phyloP scores from a whole-genome alignment of 2,888 invertebrate species.

The Hydrotaea cyrtoneurina region DNA sequence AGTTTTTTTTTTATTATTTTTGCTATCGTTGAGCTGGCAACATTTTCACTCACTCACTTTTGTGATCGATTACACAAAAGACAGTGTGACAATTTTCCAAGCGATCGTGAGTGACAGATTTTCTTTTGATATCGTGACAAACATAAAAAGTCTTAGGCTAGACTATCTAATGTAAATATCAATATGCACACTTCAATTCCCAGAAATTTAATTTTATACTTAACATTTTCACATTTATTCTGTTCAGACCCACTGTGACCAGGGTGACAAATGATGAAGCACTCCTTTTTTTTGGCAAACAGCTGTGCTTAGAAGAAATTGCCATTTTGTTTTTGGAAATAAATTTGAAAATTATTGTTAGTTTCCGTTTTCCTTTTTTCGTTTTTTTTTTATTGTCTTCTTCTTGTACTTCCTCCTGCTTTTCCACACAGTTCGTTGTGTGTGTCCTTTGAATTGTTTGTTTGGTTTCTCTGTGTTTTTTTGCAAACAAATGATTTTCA shows the following conservation, averaged over 20 bases:
- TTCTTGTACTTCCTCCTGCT: neutral
- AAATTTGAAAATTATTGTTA: conserved; percentile 25
- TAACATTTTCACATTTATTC: too few relatives aligned
- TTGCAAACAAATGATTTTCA: conserved; percentile 36
- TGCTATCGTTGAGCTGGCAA: too few relatives aligned
- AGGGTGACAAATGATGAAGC: conserved; percentile 56
- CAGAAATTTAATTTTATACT: too few relatives aligned
- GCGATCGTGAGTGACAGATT: too few relatives aligned
- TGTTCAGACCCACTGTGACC: neutral
- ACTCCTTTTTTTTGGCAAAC: conserved; percentile 55
- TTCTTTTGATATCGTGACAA: too few relatives aligned
- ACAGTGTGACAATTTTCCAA: too few relatives aligned
- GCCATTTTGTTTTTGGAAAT: conserved; percentile 4
- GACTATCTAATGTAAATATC: too few relatives aligned
- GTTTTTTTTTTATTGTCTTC: conserved; percentile 4
- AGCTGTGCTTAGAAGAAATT: conserved; percentile 19
- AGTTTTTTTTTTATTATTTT: too few relatives aligned
- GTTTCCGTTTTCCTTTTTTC: neutral
- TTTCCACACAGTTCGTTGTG: neutral
- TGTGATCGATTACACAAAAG: too few relatives aligned
- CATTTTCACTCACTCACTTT: too few relatives aligned
- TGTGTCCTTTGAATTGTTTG: neutral
- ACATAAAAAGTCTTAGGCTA: too few relatives aligned
- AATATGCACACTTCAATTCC: too few relatives aligned
- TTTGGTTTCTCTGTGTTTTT: neutral